phyloP scores from a whole-genome alignment of 1,140 invertebrate genomes.

The Drosophila nikananu region DNA sequence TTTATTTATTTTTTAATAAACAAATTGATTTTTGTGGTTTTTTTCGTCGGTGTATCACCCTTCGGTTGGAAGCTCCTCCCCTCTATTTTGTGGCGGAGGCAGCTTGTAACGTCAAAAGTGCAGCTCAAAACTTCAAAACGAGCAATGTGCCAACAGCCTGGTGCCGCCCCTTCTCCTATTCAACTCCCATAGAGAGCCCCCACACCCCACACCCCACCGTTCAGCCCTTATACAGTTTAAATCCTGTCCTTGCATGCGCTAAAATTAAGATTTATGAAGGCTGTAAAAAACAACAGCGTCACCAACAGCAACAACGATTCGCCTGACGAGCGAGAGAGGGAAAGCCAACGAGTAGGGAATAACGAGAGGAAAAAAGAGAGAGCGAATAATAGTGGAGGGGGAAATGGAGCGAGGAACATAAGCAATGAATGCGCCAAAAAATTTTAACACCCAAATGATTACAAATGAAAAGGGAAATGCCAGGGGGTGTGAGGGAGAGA shows the following conservation, averaged over 20 bases:
- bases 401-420: slow-evolving; percentile 9
- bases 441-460: slow-evolving; percentile 80
- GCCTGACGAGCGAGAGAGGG: neutral
- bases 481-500: neutral
- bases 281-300: slow-evolving; percentile 81
- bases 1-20: no score
- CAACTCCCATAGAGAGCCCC: neutral
- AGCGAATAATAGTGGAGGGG: neutral
- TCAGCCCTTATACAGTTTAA: slow-evolving; percentile 26
- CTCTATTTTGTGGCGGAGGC: slow-evolving; percentile 24
- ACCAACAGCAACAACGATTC: slow-evolving; percentile 28
- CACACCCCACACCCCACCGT: neutral
- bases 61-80: neutral
- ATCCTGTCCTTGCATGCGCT: slow-evolving; percentile 68
- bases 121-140: slow-evolving; percentile 81
- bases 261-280: slow-evolving; percentile 82
- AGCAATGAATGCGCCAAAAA: slow-evolving; percentile 75
- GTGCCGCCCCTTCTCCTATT: slow-evolving; percentile 6
- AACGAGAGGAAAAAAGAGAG: neutral
- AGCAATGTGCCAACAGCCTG: slow-evolving; percentile 67
- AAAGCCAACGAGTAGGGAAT: neutral
- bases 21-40: no score
- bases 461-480: slow-evolving; percentile 58
- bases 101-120: slow-evolving; percentile 77
- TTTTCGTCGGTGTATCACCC: slow-evolving; percentile 10